Percentiles rank a stretch among this genome's conserved stretches.
Conservation (phyloP, 2,888 invertebrate genomes). For the Halictus quadricinctus region DNA sequence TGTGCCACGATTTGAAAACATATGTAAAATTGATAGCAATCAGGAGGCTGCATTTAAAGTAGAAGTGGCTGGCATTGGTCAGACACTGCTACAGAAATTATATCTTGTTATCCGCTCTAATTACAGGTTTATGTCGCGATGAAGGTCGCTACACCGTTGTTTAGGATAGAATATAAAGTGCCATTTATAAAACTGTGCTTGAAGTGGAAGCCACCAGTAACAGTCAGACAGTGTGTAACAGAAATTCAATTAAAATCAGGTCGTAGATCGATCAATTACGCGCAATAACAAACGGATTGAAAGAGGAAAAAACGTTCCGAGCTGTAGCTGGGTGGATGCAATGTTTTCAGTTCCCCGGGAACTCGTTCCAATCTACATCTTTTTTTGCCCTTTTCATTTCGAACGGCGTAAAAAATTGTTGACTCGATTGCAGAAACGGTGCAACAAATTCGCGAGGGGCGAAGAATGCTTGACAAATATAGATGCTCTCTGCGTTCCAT, state of each 20-base stretch:
- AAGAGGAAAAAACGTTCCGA: background rate
- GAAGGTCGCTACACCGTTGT: background rate
- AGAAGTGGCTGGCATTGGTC: background rate
- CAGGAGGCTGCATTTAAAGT: background rate
- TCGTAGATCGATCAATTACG: constrained; percentile 17
- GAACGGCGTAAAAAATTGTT: background rate
- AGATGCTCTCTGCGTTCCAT: background rate
- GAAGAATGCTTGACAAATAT: background rate
- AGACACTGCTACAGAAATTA: background rate
- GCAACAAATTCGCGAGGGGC: background rate
- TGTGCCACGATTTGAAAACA: too few species aligned
- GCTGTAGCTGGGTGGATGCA: background rate
- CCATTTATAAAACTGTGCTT: background rate
- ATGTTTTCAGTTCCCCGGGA: constrained; percentile 1
- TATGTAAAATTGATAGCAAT: too few species aligned
- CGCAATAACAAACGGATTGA: background rate
- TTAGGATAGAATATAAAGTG: background rate
- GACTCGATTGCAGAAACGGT: background rate
- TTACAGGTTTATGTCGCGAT: background rate
- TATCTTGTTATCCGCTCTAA: background rate
- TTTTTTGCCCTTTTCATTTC: background rate
- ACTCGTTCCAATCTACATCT: background rate
- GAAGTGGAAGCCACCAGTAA: background rate
- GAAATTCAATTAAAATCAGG: background rate
- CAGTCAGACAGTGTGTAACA: background rate